These are phyloP conservation scores for Aphidius ervi DNA, from an alignment of 1,140 invertebrate genomes.

Conservation along the genomic window DNA sequence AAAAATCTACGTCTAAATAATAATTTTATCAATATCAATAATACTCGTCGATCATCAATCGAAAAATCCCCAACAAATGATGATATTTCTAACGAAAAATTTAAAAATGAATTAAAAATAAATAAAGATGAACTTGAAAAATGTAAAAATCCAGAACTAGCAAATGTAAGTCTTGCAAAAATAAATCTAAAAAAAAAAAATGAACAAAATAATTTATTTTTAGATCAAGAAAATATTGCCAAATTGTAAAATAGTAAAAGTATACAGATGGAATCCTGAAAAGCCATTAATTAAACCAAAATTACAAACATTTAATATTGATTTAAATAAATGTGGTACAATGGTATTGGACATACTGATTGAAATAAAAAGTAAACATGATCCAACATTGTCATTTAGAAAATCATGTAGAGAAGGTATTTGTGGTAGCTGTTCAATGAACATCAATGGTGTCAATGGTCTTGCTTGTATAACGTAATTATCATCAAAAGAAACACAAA, in stretches of 20 bases:
- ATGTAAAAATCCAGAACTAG: no score
- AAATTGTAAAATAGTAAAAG: constrained; percentile 72
- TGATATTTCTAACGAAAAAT: no score
- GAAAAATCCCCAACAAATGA: no score
- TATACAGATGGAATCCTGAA: constrained; percentile 94
- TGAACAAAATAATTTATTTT: background rate
- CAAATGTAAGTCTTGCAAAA: no score
- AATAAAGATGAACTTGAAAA: no score
- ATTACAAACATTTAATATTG: constrained; percentile 71
- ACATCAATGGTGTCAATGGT: constrained; percentile 81
- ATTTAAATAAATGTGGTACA: constrained; percentile 68
- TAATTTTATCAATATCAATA: no score
- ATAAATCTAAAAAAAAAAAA: no score
- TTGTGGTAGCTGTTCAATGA: constrained; percentile 88
- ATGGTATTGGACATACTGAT: constrained; percentile 86
- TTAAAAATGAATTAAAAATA: no score
- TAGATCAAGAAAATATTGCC: background rate
- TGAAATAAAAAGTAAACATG: constrained; percentile 83
- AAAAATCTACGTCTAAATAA: no score
- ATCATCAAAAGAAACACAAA: background rate
- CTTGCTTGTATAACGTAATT: constrained; percentile 76
- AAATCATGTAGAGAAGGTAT: constrained; percentile 85
- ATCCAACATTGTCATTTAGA: constrained; percentile 78
- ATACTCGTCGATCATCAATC: no score
- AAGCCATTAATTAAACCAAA: constrained; percentile 68